phyloP scores from a whole-genome alignment of 2,113 vertebrate genomes.

The Poeciliopsis occidentalis region DNA sequence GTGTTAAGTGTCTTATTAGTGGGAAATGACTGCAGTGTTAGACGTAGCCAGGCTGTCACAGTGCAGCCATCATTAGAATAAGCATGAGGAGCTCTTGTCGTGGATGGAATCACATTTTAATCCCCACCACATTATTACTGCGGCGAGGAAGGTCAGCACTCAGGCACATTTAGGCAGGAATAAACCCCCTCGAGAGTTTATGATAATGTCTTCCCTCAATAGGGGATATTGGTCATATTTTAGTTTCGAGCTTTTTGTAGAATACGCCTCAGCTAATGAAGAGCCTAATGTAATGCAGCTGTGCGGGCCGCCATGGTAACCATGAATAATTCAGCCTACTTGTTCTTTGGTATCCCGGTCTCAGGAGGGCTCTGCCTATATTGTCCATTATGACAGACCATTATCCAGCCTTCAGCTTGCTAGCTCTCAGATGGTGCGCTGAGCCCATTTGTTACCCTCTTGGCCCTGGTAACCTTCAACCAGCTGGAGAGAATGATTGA shows the following conservation, averaged over 20 bases:
- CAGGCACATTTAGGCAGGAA: constrained; percentile 81
- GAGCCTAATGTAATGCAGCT: constrained; percentile 89
- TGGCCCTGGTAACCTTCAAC: constrained; percentile 91
- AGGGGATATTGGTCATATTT: constrained; percentile 83
- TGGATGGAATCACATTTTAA: constrained; percentile 82
- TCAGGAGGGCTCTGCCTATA: constrained; percentile 88
- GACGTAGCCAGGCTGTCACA: constrained; percentile 69
- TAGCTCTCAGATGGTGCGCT: constrained; percentile 88
- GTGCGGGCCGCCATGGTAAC: constrained; percentile 80
- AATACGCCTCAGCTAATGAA: constrained; percentile 88
- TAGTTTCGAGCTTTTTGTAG: constrained; percentile 83
- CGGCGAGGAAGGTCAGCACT: constrained; percentile 82
- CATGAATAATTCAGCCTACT: constrained; percentile 96
- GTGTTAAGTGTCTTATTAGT: constrained; percentile 85
- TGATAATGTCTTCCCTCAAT: constrained; percentile 81
- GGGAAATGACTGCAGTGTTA: constrained; percentile 75
- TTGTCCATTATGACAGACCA: constrained; percentile 97
- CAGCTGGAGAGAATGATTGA: constrained; percentile 92
- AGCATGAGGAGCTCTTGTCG: constrained; percentile 79
- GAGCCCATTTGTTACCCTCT: constrained; percentile 84
- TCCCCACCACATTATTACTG: constrained; percentile 76
- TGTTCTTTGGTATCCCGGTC: constrained; percentile 85
- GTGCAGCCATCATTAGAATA: constrained; percentile 79
- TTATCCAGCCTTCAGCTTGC: constrained; percentile 94
- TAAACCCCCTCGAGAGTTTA: constrained; percentile 83